Percentiles rank a stretch among this genome's conserved stretches.
Evolutionary conservation across 2,888 invertebrate species (phyloP).

Genomic region (Temnothorax ravouxi): DNA sequence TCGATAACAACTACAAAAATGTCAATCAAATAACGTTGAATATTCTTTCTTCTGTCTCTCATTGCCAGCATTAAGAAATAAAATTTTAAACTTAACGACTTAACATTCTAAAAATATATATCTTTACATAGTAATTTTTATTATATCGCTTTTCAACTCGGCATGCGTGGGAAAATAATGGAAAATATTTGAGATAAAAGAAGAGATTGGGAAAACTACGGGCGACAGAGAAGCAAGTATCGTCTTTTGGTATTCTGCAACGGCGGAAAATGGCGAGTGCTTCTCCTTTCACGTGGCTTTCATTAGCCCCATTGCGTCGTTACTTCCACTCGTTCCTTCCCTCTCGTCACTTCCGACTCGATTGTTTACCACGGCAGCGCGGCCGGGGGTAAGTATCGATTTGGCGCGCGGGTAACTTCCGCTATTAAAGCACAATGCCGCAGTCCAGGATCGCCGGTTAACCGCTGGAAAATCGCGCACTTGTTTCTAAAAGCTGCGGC

Average conservation of each 20-base stretch:
- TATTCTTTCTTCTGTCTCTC: background rate
- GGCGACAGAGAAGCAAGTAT: background rate
- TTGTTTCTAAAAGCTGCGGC: conserved; percentile 49
- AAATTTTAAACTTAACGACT: background rate
- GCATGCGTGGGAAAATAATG: background rate
- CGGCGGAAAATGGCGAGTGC: background rate
- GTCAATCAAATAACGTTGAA: background rate
- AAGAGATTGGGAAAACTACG: too few species aligned
- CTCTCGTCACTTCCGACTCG: conserved; percentile 24
- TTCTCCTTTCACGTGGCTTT: conserved; percentile 11
- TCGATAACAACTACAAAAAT: background rate
- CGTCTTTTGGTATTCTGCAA: background rate
- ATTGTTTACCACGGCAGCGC: conserved; percentile 27
- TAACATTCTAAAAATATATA: background rate
- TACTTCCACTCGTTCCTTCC: conserved; percentile 8
- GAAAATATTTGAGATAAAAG: conserved; percentile 14
- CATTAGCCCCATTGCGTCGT: conserved; percentile 11
- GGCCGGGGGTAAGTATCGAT: conserved; percentile 40
- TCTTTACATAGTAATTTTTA: background rate
- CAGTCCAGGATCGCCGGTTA: conserved; percentile 39
- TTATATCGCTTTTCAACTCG: background rate
- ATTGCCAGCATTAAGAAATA: background rate
- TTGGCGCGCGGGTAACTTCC: conserved; percentile 31
- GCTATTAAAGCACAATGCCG: conserved; percentile 49
- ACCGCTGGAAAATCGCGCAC: conserved; percentile 54